Percentiles rank a stretch among this genome's conserved stretches.
phyloP scores from a whole-genome alignment of 2,888 invertebrate species.

The Campoplex capitator region DNA sequence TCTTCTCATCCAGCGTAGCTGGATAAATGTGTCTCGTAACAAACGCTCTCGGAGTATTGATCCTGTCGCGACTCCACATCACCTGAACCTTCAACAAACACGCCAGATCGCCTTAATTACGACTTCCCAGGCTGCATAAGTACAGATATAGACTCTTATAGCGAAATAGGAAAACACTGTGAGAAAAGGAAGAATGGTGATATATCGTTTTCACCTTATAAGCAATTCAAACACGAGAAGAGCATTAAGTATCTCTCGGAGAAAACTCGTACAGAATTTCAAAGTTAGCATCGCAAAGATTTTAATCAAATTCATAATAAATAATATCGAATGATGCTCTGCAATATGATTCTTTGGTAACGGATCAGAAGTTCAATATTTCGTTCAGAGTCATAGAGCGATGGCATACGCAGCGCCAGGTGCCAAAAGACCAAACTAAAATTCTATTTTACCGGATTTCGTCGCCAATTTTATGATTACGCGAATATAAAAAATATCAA shows the following conservation, averaged over 20 bases:
- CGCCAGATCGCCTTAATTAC: slow-evolving; percentile 61
- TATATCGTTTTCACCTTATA: slow-evolving; percentile 54
- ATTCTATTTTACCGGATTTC: too few relatives aligned
- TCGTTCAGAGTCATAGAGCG: too few relatives aligned
- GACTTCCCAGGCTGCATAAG: slow-evolving; percentile 44
- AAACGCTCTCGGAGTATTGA: slow-evolving; percentile 60
- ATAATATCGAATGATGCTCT: too few relatives aligned
- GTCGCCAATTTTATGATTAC: too few relatives aligned
- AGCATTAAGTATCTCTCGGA: slow-evolving; percentile 12
- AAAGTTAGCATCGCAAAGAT: background rate
- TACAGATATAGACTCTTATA: slow-evolving; percentile 35
- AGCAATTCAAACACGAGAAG: slow-evolving; percentile 20
- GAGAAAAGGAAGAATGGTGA: slow-evolving; percentile 24
- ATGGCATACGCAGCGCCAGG: too few relatives aligned
- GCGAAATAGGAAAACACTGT: background rate
- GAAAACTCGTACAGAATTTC: slow-evolving; percentile 45
- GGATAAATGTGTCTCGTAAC: slow-evolving; percentile 58
- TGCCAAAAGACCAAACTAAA: too few relatives aligned
- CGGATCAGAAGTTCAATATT: too few relatives aligned
- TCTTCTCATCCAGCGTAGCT: slow-evolving; percentile 9
- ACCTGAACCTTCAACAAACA: slow-evolving; percentile 19
- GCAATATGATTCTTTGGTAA: too few relatives aligned
- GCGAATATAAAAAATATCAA: too few relatives aligned
- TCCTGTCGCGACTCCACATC: slow-evolving; percentile 49
- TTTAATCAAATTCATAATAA: background rate